Conservation (phyloP, 1,140 invertebrate genomes). For the Pantala flavescens region DNA sequence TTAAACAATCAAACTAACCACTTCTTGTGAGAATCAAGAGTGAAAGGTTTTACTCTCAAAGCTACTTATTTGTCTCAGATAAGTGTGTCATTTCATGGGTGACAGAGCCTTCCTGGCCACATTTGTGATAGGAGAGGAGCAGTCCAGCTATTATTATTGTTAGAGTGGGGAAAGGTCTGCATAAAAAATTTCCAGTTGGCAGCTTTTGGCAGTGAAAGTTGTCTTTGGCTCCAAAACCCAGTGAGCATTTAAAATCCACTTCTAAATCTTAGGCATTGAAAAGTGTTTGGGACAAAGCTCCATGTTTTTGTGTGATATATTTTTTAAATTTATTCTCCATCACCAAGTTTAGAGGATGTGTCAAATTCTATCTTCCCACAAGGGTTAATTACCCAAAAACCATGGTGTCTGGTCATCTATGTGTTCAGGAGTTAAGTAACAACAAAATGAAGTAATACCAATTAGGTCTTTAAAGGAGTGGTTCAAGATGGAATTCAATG, state of each 20-base stretch:
- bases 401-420: background rate
- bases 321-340: constrained; percentile 1
- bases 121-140: constrained; percentile 4
- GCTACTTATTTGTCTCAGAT: background rate
- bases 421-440: no score
- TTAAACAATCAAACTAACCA: background rate
- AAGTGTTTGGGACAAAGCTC: background rate
- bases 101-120: background rate
- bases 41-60: background rate
- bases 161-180: background rate
- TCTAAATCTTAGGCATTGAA: background rate
- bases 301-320: background rate
- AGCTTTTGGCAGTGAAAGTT: background rate
- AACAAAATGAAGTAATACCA: no score
- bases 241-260: background rate
- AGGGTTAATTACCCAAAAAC: background rate
- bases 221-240: background rate
- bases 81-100: background rate
- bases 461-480: no score
- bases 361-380: background rate
- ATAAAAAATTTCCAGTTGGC: background rate
- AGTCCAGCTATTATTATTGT: background rate
- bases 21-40: background rate
- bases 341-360: background rate
- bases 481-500: no score